phyloP scores from a whole-genome alignment of 2,797 vertebrate genomes.

The Coendou prehensilis region DNA sequence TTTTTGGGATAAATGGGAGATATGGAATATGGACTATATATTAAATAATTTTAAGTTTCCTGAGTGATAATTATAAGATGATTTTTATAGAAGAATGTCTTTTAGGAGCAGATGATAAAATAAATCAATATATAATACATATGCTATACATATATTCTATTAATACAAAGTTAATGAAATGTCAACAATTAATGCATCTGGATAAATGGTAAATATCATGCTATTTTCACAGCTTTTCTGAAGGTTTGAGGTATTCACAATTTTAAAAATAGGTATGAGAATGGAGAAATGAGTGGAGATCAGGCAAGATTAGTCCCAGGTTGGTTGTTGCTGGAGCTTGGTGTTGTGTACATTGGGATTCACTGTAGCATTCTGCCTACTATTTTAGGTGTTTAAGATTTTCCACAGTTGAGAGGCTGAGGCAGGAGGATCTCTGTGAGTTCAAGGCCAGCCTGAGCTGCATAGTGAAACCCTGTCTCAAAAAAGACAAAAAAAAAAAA shows the following conservation, averaged over 20 bases:
- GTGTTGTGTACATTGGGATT: neutral
- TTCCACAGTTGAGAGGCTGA: neutral
- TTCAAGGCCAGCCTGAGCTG: neutral
- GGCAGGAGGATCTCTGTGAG: neutral
- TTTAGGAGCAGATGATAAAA: slow-evolving; percentile 35
- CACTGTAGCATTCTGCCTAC: slow-evolving; percentile 35
- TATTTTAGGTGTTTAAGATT: neutral
- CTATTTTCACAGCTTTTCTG: slow-evolving; percentile 40
- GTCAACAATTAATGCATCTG: slow-evolving; percentile 9
- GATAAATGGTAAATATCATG: neutral
- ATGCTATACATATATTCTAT: neutral
- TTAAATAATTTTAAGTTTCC: slow-evolving; percentile 36
- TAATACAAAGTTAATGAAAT: slow-evolving; percentile 2
- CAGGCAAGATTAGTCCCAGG: neutral
- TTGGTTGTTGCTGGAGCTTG: neutral
- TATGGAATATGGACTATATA: neutral
- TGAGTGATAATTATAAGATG: neutral
- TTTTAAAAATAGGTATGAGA: neutral
- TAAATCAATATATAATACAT: neutral
- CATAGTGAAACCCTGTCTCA: neutral
- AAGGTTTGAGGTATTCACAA: slow-evolving; percentile 28
- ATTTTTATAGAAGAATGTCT: neutral
- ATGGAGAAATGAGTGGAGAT: neutral
- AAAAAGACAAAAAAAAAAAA: neutral
- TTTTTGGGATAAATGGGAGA: neutral